phyloP scores from a whole-genome alignment of 2,113 vertebrate genomes.

The Agapornis roseicollis region DNA sequence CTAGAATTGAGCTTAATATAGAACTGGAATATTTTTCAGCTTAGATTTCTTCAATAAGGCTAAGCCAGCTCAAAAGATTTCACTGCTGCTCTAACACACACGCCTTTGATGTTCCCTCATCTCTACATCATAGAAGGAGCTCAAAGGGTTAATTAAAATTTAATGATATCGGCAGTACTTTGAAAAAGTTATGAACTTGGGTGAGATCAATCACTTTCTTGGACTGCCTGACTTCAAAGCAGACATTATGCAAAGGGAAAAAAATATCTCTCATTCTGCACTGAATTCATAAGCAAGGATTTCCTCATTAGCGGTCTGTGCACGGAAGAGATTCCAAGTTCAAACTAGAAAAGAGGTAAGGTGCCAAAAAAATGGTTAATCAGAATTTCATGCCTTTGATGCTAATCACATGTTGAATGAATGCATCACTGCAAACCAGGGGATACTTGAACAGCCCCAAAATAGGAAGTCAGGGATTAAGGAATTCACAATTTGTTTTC shows the following conservation, averaged over 20 bases:
- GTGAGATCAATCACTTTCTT: conserved; percentile 96
- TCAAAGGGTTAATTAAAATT: conserved; percentile 99
- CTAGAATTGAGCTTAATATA: conserved; percentile 38
- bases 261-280: conserved; percentile 71
- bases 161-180: conserved; percentile 93
- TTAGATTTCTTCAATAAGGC: conserved; percentile 74
- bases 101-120: conserved; percentile 91
- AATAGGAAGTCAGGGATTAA: conserved; percentile 48
- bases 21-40: conserved; percentile 71
- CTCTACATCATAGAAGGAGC: conserved; percentile 93
- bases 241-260: conserved; percentile 84
- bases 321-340: conserved; percentile 77
- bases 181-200: conserved; percentile 96
- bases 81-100: conserved; percentile 72
- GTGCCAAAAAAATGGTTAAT: conserved; percentile 71
- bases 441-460: conserved; percentile 10
- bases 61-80: conserved; percentile 78
- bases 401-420: conserved; percentile 38
- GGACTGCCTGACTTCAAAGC: conserved; percentile 92
- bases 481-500: conserved; percentile 52
- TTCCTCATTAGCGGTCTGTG: conserved; percentile 79
- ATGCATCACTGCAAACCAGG: conserved; percentile 9
- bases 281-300: conserved; percentile 83
- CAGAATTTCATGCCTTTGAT: conserved; percentile 68
- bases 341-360: conserved; percentile 73